phyloP scores from a whole-genome alignment of 1,140 invertebrate genomes.

The Zaprionus taronus region DNA sequence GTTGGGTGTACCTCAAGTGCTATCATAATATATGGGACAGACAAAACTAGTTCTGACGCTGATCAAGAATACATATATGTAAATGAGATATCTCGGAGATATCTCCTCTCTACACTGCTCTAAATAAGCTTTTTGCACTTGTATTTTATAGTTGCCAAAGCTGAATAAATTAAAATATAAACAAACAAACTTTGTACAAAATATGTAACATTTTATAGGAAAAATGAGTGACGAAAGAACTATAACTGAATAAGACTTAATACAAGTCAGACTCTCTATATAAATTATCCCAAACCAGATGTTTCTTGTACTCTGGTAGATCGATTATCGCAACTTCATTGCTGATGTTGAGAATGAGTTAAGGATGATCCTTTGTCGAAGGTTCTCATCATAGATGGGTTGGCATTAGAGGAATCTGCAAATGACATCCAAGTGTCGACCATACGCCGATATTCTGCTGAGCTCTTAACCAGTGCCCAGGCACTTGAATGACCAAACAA shows the following conservation, averaged over 20 bases:
- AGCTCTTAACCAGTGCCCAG: slow-evolving; percentile 74
- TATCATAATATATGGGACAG: not conserved
- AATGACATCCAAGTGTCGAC: slow-evolving; percentile 84
- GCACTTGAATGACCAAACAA: slow-evolving; percentile 85
- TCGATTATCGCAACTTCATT: slow-evolving; percentile 71
- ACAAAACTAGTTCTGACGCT: no score
- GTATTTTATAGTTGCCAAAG: no score
- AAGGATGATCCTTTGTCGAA: slow-evolving; percentile 54
- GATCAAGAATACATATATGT: no score
- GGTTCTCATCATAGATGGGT: slow-evolving; percentile 60
- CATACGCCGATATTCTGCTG: slow-evolving; percentile 69
- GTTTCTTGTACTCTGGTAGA: slow-evolving; percentile 83
- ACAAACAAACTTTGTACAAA: no score
- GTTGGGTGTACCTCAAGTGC: not conserved
- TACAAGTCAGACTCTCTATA: slow-evolving; percentile 53
- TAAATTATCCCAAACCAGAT: slow-evolving; percentile 81
- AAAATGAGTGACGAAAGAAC: no score
- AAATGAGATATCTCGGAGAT: no score
- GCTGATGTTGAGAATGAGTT: slow-evolving; percentile 81
- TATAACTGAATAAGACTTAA: not conserved
- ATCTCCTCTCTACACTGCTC: no score
- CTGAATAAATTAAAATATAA: no score
- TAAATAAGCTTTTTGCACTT: no score
- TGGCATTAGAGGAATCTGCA: slow-evolving; percentile 78
- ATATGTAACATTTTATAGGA: no score